Conservation (phyloP, 1,140 invertebrate species). For the Lepidurus couesii region DNA sequence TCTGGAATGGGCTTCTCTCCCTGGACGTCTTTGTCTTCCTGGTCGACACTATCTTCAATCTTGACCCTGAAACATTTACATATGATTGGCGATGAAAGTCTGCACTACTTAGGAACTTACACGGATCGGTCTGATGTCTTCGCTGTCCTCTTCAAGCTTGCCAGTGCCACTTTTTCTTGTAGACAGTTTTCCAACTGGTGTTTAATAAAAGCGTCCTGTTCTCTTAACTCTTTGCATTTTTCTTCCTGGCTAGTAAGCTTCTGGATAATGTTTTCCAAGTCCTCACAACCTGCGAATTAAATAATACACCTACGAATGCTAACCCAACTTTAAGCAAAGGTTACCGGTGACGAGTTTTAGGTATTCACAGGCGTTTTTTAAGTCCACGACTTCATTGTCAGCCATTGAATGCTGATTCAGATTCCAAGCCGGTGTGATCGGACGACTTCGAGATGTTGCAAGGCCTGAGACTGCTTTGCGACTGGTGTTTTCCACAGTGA, state of each 20-base stretch:
- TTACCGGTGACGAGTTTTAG: slow-evolving; percentile 27
- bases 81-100: not conserved
- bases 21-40: not conserved
- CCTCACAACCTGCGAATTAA: slow-evolving; percentile 1
- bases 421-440: not conserved
- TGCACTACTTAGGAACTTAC: not conserved
- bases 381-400: not conserved
- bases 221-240: slow-evolving; percentile 29
- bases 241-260: slow-evolving; percentile 24
- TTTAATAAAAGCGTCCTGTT: slow-evolving; percentile 25
- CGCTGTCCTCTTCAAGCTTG: not conserved
- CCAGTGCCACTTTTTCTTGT: not conserved
- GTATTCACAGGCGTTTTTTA: slow-evolving; percentile 27
- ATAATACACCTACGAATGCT: not conserved
- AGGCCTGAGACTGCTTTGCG: not conserved
- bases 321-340: not conserved
- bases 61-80: not conserved
- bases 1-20: not conserved
- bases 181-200: not conserved
- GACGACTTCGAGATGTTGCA: not conserved
- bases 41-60: not conserved
- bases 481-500: slow-evolving; percentile 5
- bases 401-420: not conserved
- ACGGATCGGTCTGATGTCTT: not conserved
- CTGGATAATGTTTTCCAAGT: slow-evolving; percentile 16